A percentile compares a stretch with the other conserved stretches of the same genome.
These are phyloP conservation scores for Cheilosia vernalis DNA, from an alignment of 2,888 invertebrate genomes.

Conservation along the genomic window DNA sequence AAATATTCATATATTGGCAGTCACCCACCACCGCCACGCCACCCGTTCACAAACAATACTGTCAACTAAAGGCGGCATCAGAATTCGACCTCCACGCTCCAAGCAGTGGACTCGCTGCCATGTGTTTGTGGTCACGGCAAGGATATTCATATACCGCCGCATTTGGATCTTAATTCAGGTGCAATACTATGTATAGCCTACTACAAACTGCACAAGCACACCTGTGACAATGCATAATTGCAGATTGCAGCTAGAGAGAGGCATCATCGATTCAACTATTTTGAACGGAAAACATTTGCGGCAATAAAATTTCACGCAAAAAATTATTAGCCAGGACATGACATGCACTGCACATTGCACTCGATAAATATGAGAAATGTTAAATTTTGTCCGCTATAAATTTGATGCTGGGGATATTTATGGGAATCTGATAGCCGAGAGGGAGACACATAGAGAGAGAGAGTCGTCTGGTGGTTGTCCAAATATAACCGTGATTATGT, in stretches of 20 bases:
- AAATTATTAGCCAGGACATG: conserved; percentile 7
- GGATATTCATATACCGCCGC: conserved; percentile 21
- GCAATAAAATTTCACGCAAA: conserved; percentile 19
- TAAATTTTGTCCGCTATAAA: conserved; percentile 17
- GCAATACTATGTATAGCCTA: too few relatives aligned
- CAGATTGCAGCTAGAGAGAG: background rate
- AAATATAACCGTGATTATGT: conserved; percentile 28
- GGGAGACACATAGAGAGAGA: background rate
- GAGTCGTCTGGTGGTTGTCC: conserved; percentile 22
- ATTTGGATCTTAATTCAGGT: conserved; percentile 45
- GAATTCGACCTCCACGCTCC: background rate
- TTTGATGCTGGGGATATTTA: conserved; percentile 26
- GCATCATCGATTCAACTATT: conserved; percentile 14
- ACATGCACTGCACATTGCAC: background rate
- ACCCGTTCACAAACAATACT: background rate
- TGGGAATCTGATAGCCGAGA: conserved; percentile 7
- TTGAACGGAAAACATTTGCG: conserved; percentile 52
- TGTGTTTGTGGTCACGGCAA: conserved; percentile 38
- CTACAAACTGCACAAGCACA: conserved; percentile 6
- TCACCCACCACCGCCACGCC: background rate
- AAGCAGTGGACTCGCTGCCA: background rate
- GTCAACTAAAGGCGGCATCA: background rate
- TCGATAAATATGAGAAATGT: conserved; percentile 40
- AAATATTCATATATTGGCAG: conserved; percentile 33
- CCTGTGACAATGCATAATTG: conserved; percentile 29